Conservation (phyloP, 2,797 vertebrate genomes). For the Pseudotriccus pelzelni region DNA sequence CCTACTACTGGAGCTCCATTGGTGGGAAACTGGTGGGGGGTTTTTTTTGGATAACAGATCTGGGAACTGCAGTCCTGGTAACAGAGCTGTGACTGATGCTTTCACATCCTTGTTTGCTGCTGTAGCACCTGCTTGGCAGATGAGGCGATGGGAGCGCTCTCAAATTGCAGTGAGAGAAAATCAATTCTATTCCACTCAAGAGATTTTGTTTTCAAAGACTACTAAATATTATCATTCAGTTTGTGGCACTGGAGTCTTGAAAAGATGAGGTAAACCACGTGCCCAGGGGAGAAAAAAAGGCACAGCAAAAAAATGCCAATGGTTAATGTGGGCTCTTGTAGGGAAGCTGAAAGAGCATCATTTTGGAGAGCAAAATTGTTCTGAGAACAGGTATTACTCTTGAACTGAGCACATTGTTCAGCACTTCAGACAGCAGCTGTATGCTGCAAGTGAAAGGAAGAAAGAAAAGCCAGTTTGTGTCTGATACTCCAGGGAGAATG, state of each 20-base stretch:
- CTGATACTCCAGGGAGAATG: not conserved
- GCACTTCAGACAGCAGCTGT: not conserved
- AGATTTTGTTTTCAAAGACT: slow-evolving; percentile 4
- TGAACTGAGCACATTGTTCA: not conserved
- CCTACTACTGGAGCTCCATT: not conserved
- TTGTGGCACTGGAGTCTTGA: not conserved
- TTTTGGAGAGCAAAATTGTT: not conserved
- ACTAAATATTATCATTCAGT: not conserved
- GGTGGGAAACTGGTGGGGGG: not conserved
- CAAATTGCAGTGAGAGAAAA: not conserved
- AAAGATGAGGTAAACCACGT: not conserved
- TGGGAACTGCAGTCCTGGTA: not conserved
- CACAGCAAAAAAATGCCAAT: not conserved
- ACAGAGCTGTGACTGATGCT: not conserved
- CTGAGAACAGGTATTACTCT: not conserved
- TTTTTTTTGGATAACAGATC: not conserved
- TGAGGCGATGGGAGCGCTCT: not conserved
- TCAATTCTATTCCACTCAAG: not conserved
- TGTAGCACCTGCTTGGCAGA: not conserved
- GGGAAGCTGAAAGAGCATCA: not conserved
- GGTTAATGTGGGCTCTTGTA: not conserved
- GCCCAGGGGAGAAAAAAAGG: not conserved
- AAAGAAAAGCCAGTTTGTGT: not conserved
- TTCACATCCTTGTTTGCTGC: not conserved
- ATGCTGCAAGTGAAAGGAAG: not conserved